Conservation (phyloP, 2,888 invertebrate species). For the Meandrusa payeni region DNA sequence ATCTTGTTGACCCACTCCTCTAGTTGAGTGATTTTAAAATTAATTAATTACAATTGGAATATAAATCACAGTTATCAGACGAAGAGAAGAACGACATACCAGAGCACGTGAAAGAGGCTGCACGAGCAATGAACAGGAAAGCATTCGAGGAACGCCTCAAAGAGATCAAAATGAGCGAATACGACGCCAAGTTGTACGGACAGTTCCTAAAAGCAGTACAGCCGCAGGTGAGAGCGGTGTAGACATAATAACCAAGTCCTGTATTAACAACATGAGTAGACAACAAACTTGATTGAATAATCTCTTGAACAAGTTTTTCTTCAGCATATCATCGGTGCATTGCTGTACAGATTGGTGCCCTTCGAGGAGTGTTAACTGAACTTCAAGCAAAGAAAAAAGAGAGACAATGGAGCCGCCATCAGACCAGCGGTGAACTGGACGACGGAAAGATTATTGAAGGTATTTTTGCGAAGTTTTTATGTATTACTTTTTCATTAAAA, state of each 20-base stretch:
- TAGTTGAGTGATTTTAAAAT: no score
- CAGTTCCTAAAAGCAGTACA: constrained; percentile 89
- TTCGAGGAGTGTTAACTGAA: constrained; percentile 91
- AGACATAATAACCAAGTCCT: no score
- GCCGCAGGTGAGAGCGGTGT: constrained; percentile 84
- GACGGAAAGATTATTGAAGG: constrained; percentile 97
- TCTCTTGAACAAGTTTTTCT: no score
- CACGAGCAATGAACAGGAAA: constrained; percentile 94
- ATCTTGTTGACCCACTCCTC: no score
- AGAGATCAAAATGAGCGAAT: constrained; percentile 97
- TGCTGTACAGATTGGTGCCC: constrained; percentile 82
- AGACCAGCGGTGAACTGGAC: constrained; percentile 97
- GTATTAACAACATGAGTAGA: no score
- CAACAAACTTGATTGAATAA: no score
- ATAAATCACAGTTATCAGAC: constrained; percentile 86
- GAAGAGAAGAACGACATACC: constrained; percentile 95
- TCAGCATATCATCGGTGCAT: no score
- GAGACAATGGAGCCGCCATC: constrained; percentile 95
- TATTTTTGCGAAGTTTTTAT: no score
- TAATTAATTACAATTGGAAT: no score
- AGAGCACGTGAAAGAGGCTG: constrained; percentile 92
- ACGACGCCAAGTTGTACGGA: constrained; percentile 93
- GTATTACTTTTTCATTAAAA: no score
- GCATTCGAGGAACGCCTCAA: constrained; percentile 92
- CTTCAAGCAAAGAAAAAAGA: constrained; percentile 97